Percentiles rank a stretch among this genome's conserved stretches.
These are phyloP conservation scores for Diplolepis rosae DNA, from an alignment of 2,888 invertebrate species.

Conservation along the genomic window DNA sequence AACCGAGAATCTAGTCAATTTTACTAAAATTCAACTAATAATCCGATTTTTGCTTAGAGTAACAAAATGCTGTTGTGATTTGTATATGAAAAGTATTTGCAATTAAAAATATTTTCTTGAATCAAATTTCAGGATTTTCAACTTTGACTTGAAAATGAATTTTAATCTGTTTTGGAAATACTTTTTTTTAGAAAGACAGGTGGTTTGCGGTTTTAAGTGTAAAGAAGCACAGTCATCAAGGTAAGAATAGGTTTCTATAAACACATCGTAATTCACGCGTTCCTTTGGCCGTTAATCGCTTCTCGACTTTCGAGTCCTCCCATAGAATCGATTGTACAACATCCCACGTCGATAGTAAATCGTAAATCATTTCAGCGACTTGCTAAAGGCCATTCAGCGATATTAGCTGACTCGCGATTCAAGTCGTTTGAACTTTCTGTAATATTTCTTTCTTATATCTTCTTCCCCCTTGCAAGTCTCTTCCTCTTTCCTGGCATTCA, in stretches of 20 bases:
- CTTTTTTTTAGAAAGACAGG: background rate
- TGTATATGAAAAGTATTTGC: background rate
- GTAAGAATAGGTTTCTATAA: background rate
- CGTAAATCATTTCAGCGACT: background rate
- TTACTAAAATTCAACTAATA: too few species aligned
- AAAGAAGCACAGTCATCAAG: background rate
- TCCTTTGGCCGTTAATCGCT: slow-evolving; percentile 12
- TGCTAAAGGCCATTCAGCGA: background rate
- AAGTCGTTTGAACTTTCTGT: background rate
- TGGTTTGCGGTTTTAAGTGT: background rate
- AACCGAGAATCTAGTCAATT: too few species aligned
- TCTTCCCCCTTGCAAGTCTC: background rate
- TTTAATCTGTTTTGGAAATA: background rate
- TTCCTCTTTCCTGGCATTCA: background rate
- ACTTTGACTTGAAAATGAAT: slow-evolving; percentile 2
- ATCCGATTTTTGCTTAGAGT: too few species aligned
- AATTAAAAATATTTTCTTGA: too few species aligned
- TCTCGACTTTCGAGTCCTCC: slow-evolving; percentile 8
- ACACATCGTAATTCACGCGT: slow-evolving; percentile 11
- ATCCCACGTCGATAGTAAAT: background rate
- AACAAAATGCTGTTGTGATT: too few species aligned
- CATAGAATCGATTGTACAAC: background rate
- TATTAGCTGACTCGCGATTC: background rate
- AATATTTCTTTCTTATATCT: background rate
- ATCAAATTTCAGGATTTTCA: background rate